Percentiles rank a stretch among this genome's conserved stretches.
Conservation (phyloP, 2,888 invertebrate species). For the Fissipunctia ypsillon region DNA sequence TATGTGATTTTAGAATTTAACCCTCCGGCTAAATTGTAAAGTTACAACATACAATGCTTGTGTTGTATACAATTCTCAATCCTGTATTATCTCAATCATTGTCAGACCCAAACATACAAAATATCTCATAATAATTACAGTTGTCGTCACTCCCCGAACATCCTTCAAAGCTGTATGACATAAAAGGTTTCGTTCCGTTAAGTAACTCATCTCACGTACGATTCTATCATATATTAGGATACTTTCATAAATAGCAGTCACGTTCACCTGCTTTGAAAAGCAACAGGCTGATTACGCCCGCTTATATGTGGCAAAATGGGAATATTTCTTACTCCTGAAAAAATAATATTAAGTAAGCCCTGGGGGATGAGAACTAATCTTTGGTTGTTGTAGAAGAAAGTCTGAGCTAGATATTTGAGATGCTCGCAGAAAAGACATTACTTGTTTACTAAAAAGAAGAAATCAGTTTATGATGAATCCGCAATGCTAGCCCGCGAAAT, state of each 20-base stretch:
- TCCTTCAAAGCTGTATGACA: slow-evolving; percentile 3
- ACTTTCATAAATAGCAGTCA: slow-evolving; percentile 40
- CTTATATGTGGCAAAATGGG: slow-evolving; percentile 32
- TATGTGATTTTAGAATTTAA: too few species aligned
- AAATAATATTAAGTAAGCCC: slow-evolving; percentile 20
- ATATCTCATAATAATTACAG: neutral
- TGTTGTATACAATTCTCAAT: neutral
- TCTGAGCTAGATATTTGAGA: neutral
- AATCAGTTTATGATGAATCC: too few species aligned
- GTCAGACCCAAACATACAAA: neutral
- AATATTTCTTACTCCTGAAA: slow-evolving; percentile 26
- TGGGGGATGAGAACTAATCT: neutral
- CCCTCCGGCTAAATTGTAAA: too few species aligned
- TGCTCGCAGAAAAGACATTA: too few species aligned
- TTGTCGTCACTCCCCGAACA: neutral
- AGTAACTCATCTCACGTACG: slow-evolving; percentile 41
- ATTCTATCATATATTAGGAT: slow-evolving; percentile 13
- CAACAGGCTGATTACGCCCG: slow-evolving; percentile 50
- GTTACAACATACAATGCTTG: too few species aligned
- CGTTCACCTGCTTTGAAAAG: slow-evolving; percentile 20
- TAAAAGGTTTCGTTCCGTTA: neutral
- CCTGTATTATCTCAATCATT: neutral
- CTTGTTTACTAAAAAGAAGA: too few species aligned
- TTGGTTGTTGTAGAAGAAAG: neutral
- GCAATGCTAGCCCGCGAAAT: too few species aligned